Evolutionary conservation across 2,888 invertebrate species (phyloP), one percentile per base, ranked within the genome.

Genomic region (Cephonodes hylas): DNA sequence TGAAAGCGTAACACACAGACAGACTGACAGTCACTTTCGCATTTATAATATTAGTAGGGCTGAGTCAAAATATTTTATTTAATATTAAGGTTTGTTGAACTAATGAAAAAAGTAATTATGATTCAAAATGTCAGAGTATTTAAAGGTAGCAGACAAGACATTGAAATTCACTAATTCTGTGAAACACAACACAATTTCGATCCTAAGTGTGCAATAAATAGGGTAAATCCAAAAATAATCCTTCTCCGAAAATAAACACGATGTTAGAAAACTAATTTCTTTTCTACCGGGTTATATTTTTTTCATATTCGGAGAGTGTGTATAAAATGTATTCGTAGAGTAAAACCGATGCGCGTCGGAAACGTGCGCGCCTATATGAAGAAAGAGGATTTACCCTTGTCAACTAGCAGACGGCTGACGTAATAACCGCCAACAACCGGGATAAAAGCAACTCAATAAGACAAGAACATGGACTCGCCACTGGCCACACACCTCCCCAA

Each of bases 321-420:
- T 71, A 73, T 73, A 71, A 75, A 75, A 77, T 76, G 76, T 76
- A 74, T 74, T 72, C 66, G 73, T 70, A 70, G 73, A 74, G 75
- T 81, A 81, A 81, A 81, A 77, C 73, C 68, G 74, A 63, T 64
- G 68, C 67, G 66, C 68, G 67, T 64, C 62, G 65, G 69, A 68
- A 73, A 67, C 66, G 62, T 53, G 53, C 46, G 23, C 25, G 66
- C 60, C 59, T 64, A 84, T 86, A 88, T 87, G 86, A 87, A 85
- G 86, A 86, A 86, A 88, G 85, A 83, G 88, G 90, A 88, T 90
- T 90, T 88, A 90, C 90, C 90, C 90, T 86, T 82, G 88, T 90
- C 90, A 90, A 79, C 77, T 63, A 64, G 73, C 73, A 77, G 89
- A 87, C 86, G 84, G 83, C 72, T 70, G 68, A 66, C 73, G 84